Evolutionary conservation across 2,113 vertebrate genomes (phyloP).

Genomic region (Ibidorhyncha struthersii): DNA sequence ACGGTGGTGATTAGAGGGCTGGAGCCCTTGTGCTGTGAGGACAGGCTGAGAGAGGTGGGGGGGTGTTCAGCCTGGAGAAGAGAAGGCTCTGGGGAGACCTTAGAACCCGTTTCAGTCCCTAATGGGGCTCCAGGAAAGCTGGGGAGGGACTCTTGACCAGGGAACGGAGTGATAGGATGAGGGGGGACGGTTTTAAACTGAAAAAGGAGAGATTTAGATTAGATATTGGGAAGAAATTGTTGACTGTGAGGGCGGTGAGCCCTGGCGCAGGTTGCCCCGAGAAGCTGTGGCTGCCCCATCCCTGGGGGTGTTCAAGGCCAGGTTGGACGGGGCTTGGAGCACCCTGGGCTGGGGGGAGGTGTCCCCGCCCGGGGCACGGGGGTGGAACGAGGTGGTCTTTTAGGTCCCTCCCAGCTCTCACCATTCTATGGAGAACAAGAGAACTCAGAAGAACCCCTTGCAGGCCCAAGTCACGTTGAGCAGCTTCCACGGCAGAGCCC

Average conservation of each 20-base stretch:
- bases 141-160: neutral
- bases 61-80: neutral
- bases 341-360: neutral
- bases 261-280: neutral
- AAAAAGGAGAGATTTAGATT: neutral
- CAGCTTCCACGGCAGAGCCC: accelerated
- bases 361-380: neutral
- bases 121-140: neutral
- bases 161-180: neutral
- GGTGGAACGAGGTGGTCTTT: neutral
- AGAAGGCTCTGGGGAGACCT: neutral
- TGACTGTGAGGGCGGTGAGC: neutral
- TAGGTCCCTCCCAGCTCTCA: neutral
- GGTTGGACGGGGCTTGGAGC: neutral
- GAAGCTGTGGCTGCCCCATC: neutral
- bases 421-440: too few relatives aligned
- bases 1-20: neutral
- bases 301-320: neutral
- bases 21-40: neutral
- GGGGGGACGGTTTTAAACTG: neutral
- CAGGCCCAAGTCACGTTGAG: accelerated
- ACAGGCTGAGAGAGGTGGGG: neutral
- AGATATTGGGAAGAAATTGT: neutral
- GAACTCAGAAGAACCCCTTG: accelerated
- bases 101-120: neutral